Conservation (phyloP, 2,888 invertebrate genomes). For the Mythimna loreyi region DNA sequence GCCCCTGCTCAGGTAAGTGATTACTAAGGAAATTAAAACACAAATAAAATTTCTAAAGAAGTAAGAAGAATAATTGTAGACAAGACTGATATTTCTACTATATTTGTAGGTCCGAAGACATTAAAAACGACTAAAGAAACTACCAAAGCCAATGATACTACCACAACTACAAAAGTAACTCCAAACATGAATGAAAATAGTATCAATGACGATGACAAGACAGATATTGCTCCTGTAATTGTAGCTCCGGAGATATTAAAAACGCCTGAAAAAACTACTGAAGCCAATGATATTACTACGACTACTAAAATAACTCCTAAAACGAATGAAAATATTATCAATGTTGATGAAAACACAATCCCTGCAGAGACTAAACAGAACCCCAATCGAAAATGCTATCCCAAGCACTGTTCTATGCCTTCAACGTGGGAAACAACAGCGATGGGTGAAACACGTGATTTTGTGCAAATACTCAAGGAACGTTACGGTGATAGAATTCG, state of each 20-base stretch:
- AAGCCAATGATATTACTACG: conserved; percentile 5
- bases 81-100: conserved; percentile 40
- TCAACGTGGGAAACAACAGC: conserved; percentile 83
- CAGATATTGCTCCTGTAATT: no score
- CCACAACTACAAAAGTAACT: background rate
- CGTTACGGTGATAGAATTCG: conserved; percentile 74
- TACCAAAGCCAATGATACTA: conserved; percentile 3
- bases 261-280: conserved; percentile 4
- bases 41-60: conserved; percentile 12
- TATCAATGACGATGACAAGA: conserved; percentile 36
- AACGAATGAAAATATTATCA: conserved; percentile 4
- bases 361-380: background rate
- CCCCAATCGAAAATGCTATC: conserved; percentile 52
- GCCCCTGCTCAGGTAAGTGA: conserved; percentile 13
- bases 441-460: conserved; percentile 81
- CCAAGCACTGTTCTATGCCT: conserved; percentile 76
- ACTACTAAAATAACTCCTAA: background rate
- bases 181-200: background rate
- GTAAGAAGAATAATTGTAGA: conserved; percentile 10
- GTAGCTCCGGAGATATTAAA: conserved; percentile 17
- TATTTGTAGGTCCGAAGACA: conserved; percentile 23
- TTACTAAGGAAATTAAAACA: conserved; percentile 33
- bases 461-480: conserved; percentile 78
- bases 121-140: conserved; percentile 15
- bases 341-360: conserved; percentile 37